Evolutionary conservation across 2,888 invertebrate species (phyloP), one percentile per base, ranked within the genome.

Genomic region (Idaea biselata): DNA sequence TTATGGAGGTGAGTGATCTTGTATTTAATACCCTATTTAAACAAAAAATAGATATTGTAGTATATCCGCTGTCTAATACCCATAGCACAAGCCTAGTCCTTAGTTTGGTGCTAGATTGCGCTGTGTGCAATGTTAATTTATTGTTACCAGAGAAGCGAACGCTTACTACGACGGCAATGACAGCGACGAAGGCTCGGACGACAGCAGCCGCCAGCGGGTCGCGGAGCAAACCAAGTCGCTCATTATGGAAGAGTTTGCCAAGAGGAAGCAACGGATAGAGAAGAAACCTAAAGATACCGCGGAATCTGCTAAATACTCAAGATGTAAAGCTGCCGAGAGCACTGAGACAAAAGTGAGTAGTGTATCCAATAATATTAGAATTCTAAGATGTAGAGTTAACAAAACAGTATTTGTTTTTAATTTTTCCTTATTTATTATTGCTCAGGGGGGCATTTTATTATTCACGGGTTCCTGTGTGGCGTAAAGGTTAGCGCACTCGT

Each of bases 191-290:
- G 93, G 89, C 31, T 90, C 88, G 61, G 84, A 82, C 31, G 89
- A 89, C 63, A 76, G 87, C 58, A 78, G 64, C 56, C 80, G 86
- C 0, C 84, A 91, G 67, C 87, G 89, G 68, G 93, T 94, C 44
- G 94, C 94, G 73, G 93, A 94, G 74, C 94, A 96, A 76, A 94
- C 95, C 16, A 93, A 91, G 66, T 94, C 95, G 56, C 93, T 97
- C 16, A 97, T 98, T 63, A 88, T 95, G 72, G 94, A 96, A 78
- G 97, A 98, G 81, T 97, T 98, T 79, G 94, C 95, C 33, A 87
- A 96, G 61, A 93, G 97, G 59, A 95, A 93, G 82, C 93, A 89
- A 73, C 77, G 84, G 63, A 80, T 77, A 0, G 82, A 84, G 17
- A 81, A 81, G 4, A 81, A 76, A 33, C 81, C 77, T 61, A 79